Percentiles rank a stretch among this genome's conserved stretches.
Conservation (phyloP, 2,797 vertebrate species). For the Darevskia mixta region DNA sequence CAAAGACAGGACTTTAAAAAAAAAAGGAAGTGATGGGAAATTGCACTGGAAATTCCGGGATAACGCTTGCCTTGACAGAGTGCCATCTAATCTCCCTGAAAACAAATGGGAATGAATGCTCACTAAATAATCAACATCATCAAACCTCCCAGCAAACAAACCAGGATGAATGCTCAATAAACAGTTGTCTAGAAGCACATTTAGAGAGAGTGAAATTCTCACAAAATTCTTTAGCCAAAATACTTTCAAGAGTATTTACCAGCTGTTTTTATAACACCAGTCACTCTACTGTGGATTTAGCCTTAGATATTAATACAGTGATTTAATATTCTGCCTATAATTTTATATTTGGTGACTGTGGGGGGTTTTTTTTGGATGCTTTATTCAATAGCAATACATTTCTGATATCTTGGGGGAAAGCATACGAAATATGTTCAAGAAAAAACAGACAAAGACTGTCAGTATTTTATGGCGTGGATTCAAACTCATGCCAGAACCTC, state of each 20-base stretch:
- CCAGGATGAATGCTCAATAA: too few relatives aligned
- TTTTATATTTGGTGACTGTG: not conserved
- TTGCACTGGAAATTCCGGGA: too few relatives aligned
- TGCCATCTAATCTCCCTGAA: too few relatives aligned
- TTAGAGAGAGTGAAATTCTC: constrained; percentile 1
- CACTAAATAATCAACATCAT: too few relatives aligned
- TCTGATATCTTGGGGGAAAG: not conserved
- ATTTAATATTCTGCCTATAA: not conserved
- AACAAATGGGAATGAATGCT: too few relatives aligned
- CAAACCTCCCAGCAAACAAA: too few relatives aligned
- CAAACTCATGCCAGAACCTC: too few relatives aligned
- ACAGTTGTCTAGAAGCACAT: too few relatives aligned
- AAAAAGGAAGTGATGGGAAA: too few relatives aligned
- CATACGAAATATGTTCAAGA: not conserved
- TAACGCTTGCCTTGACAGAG: too few relatives aligned
- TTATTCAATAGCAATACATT: not conserved
- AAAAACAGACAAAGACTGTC: not conserved
- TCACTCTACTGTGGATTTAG: not conserved
- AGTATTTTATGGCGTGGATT: too few relatives aligned
- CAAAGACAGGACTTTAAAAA: too few relatives aligned
- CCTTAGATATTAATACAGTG: not conserved
- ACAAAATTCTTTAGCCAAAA: constrained; percentile 49
- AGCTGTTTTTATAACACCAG: not conserved
- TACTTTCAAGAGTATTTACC: not conserved
- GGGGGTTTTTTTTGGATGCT: not conserved